Percentiles rank a stretch among this genome's conserved stretches.
Conservation (phyloP, 64 coral and sea anemone genomes). For the Dendronephthya gigantea region DNA sequence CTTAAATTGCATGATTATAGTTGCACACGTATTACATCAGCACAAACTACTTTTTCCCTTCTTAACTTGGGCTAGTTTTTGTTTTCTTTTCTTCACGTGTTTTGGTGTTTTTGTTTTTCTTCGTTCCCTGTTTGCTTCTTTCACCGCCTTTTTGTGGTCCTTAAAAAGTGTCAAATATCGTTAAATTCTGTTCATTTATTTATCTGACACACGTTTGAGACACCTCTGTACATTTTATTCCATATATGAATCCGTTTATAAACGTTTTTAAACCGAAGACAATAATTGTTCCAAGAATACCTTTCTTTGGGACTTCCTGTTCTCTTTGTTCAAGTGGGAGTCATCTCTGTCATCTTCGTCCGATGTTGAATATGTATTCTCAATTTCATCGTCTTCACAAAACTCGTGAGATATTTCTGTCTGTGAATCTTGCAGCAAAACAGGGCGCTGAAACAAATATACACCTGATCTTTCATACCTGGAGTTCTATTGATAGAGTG, state of each 20-base stretch:
- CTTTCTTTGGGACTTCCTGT: neutral
- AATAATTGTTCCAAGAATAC: neutral
- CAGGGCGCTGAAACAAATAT: neutral
- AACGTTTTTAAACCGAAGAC: too few relatives aligned
- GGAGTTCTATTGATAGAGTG: neutral
- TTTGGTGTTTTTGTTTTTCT: constrained; percentile 44
- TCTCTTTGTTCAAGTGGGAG: neutral
- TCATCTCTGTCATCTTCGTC: neutral
- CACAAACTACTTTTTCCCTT: constrained; percentile 39
- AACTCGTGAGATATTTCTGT: neutral
- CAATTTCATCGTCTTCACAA: neutral
- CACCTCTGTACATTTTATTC: too few relatives aligned
- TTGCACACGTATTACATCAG: neutral
- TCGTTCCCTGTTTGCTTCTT: constrained; percentile 41
- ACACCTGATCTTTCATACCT: neutral
- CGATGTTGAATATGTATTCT: neutral
- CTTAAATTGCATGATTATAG: too few relatives aligned
- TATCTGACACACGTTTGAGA: constrained; percentile 1
- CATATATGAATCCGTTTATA: neutral
- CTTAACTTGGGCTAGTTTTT: constrained; percentile 51
- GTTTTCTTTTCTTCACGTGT: constrained; percentile 54
- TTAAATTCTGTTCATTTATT: too few relatives aligned
- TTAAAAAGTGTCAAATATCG: too few relatives aligned
- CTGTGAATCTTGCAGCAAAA: neutral
- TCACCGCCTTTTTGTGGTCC: constrained; percentile 41